A percentile compares a stretch with the other conserved stretches of the same genome.
phyloP scores from a whole-genome alignment of 2,888 invertebrate genomes.

The Clitarchus hookeri region DNA sequence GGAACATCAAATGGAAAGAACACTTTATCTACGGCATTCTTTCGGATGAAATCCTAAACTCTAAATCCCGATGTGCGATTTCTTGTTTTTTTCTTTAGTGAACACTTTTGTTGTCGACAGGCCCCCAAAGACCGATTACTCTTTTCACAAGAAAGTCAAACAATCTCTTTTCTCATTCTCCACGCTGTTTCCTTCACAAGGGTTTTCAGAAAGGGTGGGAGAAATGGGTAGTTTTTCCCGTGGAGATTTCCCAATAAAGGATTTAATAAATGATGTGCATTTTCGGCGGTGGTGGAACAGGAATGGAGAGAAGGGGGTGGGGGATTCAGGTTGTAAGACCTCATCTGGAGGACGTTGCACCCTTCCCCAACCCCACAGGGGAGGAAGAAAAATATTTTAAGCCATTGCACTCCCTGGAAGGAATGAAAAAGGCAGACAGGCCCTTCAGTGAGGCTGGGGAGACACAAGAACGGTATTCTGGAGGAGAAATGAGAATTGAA shows the following conservation, averaged over 20 bases:
- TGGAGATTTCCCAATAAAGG: slow-evolving; percentile 14
- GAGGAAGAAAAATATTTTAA: slow-evolving; percentile 6
- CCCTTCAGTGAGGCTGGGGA: not conserved
- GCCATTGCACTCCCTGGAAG: not conserved
- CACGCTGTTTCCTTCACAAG: slow-evolving; percentile 14
- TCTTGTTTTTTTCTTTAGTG: not conserved
- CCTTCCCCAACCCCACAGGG: not conserved
- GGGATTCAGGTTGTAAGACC: not conserved
- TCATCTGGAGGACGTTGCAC: not conserved
- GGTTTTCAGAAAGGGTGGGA: not conserved
- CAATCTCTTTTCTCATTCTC: slow-evolving; percentile 14
- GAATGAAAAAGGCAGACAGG: not conserved
- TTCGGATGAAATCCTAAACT: not conserved
- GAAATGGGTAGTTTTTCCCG: not conserved
- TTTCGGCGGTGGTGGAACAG: not conserved
- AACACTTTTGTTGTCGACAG: not conserved
- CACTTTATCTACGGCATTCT: not conserved
- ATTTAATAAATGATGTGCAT: slow-evolving; percentile 14
- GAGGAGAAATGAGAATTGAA: slow-evolving; percentile 10
- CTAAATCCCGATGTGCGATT: not conserved
- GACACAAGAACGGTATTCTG: not conserved
- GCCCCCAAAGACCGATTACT: not conserved
- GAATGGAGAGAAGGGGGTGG: not conserved
- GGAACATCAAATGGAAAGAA: slow-evolving; percentile 2
- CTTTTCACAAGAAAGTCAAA: slow-evolving; percentile 9